phyloP scores from a whole-genome alignment of 2,888 invertebrate genomes.

The Ophion slaviceki region DNA sequence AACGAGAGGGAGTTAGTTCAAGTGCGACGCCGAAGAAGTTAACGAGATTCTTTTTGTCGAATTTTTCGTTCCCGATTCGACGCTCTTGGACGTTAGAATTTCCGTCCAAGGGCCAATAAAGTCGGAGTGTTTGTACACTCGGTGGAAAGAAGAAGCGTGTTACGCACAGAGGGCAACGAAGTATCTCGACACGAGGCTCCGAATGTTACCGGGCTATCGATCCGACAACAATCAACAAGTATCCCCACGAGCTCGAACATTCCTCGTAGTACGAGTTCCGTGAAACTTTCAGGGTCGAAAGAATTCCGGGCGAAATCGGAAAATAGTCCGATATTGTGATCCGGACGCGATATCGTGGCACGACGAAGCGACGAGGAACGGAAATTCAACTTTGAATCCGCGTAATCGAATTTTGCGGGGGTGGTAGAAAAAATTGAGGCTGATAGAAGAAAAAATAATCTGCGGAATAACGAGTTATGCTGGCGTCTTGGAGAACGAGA shows the following conservation, averaged over 20 bases:
- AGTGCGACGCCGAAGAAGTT: too few species aligned
- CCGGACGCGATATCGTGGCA: too few species aligned
- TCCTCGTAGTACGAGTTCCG: not conserved
- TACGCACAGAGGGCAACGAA: slow-evolving; percentile 3
- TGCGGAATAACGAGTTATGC: slow-evolving; percentile 11
- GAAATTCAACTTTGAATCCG: not conserved
- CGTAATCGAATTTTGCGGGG: not conserved
- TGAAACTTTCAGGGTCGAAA: not conserved
- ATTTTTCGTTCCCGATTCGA: too few species aligned
- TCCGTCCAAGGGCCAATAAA: too few species aligned
- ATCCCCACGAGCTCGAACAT: slow-evolving; percentile 20
- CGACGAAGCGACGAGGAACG: not conserved
- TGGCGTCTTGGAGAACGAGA: slow-evolving; percentile 13
- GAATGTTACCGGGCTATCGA: not conserved
- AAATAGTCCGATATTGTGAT: not conserved
- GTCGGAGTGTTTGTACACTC: not conserved
- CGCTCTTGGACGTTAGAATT: too few species aligned
- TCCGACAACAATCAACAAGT: slow-evolving; percentile 47
- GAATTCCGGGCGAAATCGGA: not conserved
- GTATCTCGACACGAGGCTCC: slow-evolving; percentile 25
- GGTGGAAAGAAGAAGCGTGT: not conserved
- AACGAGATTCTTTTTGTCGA: too few species aligned
- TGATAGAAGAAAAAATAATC: too few species aligned
- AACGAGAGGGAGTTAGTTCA: too few species aligned
- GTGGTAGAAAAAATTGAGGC: not conserved